A percentile compares a stretch with the other conserved stretches of the same genome.
Evolutionary conservation across 2,888 invertebrate species (phyloP).

Genomic region (Siphlonurus alternatus): DNA sequence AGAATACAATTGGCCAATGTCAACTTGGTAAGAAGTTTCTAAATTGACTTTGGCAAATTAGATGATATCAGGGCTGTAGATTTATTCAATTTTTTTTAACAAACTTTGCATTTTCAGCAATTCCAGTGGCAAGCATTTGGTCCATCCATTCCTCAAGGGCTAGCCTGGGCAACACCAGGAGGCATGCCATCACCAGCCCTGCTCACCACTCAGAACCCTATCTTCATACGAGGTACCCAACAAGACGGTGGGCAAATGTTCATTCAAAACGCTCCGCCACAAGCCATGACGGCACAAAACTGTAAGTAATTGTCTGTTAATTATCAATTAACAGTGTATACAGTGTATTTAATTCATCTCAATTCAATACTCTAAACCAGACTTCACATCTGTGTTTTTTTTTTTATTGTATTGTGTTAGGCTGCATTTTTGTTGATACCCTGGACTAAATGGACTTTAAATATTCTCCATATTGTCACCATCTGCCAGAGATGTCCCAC

Average conservation of each 20-base stretch:
- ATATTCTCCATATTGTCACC: no score
- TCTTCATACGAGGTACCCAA: conserved; percentile 66
- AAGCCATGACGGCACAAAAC: conserved; percentile 46
- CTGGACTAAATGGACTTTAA: no score
- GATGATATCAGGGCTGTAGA: no score
- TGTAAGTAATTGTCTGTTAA: conserved; percentile 35
- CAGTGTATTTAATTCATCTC: no score
- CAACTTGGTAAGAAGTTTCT: no score
- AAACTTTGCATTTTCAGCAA: conserved; percentile 5
- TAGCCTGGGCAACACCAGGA: conserved; percentile 45
- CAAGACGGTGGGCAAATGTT: conserved; percentile 55
- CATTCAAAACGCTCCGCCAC: conserved; percentile 60
- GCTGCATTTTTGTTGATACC: no score
- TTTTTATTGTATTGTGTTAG: no score
- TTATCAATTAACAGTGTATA: neutral
- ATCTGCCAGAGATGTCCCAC: no score
- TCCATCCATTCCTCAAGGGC: conserved; percentile 45
- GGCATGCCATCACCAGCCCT: conserved; percentile 33
- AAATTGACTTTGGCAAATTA: no score
- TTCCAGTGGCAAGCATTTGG: conserved; percentile 54
- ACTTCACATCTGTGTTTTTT: no score
- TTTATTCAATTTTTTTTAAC: neutral
- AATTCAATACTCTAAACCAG: no score
- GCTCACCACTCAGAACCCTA: conserved; percentile 51
- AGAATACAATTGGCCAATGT: no score